These are phyloP conservation scores for Phalanger gymnotis DNA, from an alignment of 2,797 vertebrate species.

Conservation along the genomic window DNA sequence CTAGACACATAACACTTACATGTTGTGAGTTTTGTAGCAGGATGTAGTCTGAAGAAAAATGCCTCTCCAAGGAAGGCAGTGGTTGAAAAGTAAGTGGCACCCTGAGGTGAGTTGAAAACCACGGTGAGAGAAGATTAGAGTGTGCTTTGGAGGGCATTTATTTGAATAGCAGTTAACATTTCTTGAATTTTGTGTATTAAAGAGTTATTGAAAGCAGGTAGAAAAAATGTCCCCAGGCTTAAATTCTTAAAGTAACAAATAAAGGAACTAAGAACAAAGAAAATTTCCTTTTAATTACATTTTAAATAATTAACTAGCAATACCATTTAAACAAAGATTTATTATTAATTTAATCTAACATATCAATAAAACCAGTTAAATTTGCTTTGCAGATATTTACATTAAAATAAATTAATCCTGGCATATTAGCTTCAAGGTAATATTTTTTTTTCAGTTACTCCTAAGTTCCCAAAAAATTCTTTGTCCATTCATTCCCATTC, in stretches of 20 bases:
- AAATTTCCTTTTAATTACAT: neutral
- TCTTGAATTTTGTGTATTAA: neutral
- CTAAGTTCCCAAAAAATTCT: neutral
- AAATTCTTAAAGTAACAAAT: neutral
- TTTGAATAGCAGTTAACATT: neutral
- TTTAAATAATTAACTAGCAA: neutral
- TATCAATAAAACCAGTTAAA: neutral
- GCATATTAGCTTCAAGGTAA: neutral
- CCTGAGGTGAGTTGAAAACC: neutral
- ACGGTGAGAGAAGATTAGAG: neutral
- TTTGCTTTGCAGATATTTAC: neutral
- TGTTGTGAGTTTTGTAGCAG: neutral
- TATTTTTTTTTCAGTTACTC: neutral
- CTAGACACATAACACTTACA: neutral
- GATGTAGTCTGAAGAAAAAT: neutral
- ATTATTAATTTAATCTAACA: neutral
- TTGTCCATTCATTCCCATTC: neutral
- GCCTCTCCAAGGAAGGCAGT: neutral
- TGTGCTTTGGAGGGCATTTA: neutral
- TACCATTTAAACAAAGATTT: neutral
- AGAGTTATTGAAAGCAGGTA: neutral
- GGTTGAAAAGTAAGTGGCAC: neutral
- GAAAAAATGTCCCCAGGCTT: neutral
- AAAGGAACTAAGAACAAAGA: neutral
- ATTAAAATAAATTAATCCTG: neutral